phyloP scores from a whole-genome alignment of 2,888 invertebrate species.

The Dicranocentrus wangi region DNA sequence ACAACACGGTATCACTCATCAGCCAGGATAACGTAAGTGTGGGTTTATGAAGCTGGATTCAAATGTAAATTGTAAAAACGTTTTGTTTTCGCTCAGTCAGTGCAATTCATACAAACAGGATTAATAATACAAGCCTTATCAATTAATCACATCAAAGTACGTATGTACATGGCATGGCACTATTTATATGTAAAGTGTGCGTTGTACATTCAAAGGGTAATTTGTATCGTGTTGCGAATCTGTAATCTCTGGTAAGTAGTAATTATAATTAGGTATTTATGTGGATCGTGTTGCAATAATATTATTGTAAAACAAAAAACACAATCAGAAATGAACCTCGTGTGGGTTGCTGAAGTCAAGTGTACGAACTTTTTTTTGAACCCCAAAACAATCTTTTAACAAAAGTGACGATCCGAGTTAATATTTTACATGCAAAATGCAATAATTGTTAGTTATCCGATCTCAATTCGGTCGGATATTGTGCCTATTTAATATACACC shows the following conservation, averaged over 20 bases:
- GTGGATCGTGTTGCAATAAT: slow-evolving; percentile 8
- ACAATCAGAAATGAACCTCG: not conserved
- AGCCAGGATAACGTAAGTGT: no score
- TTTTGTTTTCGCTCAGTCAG: no score
- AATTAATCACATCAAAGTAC: not conserved
- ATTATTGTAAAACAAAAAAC: slow-evolving; percentile 2
- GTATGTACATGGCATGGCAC: slow-evolving; percentile 10
- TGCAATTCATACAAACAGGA: no score
- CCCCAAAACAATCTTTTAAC: not conserved
- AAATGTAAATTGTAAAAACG: no score
- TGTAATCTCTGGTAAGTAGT: not conserved
- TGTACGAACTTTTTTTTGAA: slow-evolving; percentile 3
- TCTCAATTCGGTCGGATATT: no score
- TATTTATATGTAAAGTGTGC: not conserved
- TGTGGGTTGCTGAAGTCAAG: slow-evolving; percentile 32
- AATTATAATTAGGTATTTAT: not conserved
- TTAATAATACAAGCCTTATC: not conserved
- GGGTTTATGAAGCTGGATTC: no score
- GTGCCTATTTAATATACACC: no score
- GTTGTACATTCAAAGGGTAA: not conserved
- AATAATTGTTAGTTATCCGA: not conserved
- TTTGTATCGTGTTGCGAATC: not conserved
- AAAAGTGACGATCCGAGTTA: slow-evolving; percentile 16
- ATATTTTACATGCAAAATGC: not conserved
- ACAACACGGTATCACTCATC: no score